Evolutionary conservation across 2,888 invertebrate genomes (phyloP).

Genomic region (Gisinianus flammeolus): DNA sequence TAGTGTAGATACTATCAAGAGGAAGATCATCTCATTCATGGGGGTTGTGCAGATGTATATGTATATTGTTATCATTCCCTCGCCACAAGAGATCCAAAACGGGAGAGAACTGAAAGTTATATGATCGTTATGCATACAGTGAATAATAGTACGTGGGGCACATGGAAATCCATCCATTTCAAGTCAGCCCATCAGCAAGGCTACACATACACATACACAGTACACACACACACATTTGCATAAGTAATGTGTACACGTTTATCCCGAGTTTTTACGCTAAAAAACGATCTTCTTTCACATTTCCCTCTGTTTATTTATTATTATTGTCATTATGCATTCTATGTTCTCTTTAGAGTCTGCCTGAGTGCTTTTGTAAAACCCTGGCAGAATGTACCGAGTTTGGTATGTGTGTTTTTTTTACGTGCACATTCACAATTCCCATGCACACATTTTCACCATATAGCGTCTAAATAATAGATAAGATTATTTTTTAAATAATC

Average conservation of each 20-base stretch:
- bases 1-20: too few relatives aligned
- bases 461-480: background rate
- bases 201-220: too few relatives aligned
- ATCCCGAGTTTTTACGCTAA: conserved; percentile 11
- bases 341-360: background rate
- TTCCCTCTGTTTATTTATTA: conserved; percentile 26
- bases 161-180: conserved; percentile 5
- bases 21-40: too few relatives aligned
- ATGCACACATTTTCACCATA: background rate
- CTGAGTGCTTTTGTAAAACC: conserved; percentile 9
- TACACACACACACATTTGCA: conserved; percentile 16
- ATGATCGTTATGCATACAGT: too few relatives aligned
- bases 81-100: background rate
- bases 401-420: background rate
- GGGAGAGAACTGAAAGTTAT: background rate
- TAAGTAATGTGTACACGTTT: conserved; percentile 5
- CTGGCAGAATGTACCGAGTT: background rate
- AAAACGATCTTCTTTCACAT: conserved; percentile 6
- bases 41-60: too few relatives aligned
- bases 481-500: conserved; percentile 14
- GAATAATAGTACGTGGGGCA: too few relatives aligned
- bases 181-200: conserved; percentile 5
- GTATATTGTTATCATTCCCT: too few relatives aligned
- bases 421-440: background rate
- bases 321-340: conserved; percentile 23